These are phyloP conservation scores for Gallinago stenura DNA, from an alignment of 2,797 vertebrate species.

Conservation along the genomic window DNA sequence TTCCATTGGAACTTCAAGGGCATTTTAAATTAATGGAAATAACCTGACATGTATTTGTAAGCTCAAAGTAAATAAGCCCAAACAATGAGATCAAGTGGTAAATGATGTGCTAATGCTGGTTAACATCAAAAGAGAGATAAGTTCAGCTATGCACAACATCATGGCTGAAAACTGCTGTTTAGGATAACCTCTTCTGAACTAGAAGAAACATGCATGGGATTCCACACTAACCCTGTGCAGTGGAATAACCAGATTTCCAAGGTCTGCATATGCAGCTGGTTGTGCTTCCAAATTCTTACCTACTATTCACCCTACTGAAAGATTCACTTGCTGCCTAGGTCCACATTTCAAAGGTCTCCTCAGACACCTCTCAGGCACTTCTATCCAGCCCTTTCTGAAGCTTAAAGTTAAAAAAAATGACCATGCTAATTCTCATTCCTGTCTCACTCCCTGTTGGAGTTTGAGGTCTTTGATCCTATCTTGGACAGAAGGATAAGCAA, in stretches of 20 bases:
- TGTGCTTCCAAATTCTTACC: neutral
- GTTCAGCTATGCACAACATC: neutral
- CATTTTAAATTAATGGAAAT: slow-evolving; percentile 49
- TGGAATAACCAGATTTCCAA: neutral
- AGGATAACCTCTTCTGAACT: neutral
- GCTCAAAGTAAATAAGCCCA: slow-evolving; percentile 20
- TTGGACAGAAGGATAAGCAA: neutral
- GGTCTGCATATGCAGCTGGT: neutral
- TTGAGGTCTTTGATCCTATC: neutral
- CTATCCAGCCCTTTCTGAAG: neutral
- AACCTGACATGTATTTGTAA: slow-evolving; percentile 20
- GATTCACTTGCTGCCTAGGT: neutral
- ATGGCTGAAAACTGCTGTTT: neutral
- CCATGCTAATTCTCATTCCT: slow-evolving; percentile 1
- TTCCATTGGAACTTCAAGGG: slow-evolving; percentile 41
- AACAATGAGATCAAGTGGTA: slow-evolving; percentile 11
- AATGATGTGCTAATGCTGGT: slow-evolving; percentile 10
- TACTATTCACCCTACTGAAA: neutral
- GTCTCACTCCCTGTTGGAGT: neutral
- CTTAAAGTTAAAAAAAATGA: neutral
- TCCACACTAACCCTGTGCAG: neutral
- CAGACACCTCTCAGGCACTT: neutral
- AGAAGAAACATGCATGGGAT: neutral
- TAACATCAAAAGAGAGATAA: neutral
- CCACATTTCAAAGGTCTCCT: slow-evolving; percentile 6